Base-by-base conservation (phyloP, 2,797 vertebrate species). In the Falco novaeseelandiae region DNA sequence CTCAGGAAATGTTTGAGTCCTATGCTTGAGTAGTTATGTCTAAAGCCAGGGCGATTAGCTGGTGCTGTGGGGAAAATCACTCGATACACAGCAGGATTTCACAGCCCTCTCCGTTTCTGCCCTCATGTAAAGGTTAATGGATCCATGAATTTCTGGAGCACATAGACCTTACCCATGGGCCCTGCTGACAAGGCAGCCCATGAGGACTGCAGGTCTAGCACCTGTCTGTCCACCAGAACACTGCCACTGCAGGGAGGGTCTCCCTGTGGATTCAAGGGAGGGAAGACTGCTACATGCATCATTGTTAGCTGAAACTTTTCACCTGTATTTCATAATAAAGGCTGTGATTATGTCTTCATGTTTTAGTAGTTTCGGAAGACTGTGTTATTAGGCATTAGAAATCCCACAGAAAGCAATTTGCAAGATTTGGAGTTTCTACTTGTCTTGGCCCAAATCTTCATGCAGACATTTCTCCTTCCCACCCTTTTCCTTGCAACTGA, bases 321-420 rank as follows among this genome's bases (percentile, higher is more conserved):
- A 62, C 71, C 55, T 40, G 11, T 25, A 46, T 49, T 76, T 72
- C 70, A 52, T 34, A 70, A 44, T 23, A 17, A 82, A 86, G 36
- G 6, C 61, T 57, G 19, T 73, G 54, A 48, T 32, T 48, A 25
- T 30, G 4, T 59, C 12, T 51, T 83, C 40, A 8, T 54, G 5
- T 57, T 46, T 61, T 74, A 62, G 25, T 22, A 30, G 36, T 30
- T 81, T 61, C 65, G 78, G 83, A 80, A 57, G 30, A 14, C 13
- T n/a, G 25, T 19, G 25, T 10, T 65, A 34, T 12, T 27, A 70
- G 52, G 16, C 26, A 25, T 74, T 36, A 78, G 61, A 95, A 96
- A 81, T 90, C 79, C 87, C 87, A 67, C 76, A 46, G 94, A 76
- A 91, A 95, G 80, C 90, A 85, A 87, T 96, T 86, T 95, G 65